Evolutionary conservation across 2,888 invertebrate species (phyloP).

Genomic region (Platerodrilus igneus): DNA sequence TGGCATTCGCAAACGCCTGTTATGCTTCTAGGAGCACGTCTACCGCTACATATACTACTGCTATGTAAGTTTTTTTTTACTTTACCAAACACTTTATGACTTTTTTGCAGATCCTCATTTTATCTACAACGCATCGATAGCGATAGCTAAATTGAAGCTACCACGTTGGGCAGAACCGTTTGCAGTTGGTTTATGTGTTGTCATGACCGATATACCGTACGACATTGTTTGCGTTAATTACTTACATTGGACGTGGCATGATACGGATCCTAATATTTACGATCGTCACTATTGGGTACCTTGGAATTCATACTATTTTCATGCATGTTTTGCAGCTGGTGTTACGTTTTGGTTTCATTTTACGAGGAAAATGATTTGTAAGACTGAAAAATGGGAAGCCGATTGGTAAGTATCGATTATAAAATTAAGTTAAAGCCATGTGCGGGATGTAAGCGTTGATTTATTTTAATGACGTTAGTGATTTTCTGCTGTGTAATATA

Average conservation of each 20-base stretch:
- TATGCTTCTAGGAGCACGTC: slow-evolving; percentile 64
- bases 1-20: slow-evolving; percentile 78
- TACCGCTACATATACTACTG: slow-evolving; percentile 69
- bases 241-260: slow-evolving; percentile 82
- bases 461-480: not conserved
- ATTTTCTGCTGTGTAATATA: not conserved
- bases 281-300: slow-evolving; percentile 80
- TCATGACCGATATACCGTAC: slow-evolving; percentile 73
- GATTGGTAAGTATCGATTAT: slow-evolving; percentile 48
- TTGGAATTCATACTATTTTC: slow-evolving; percentile 81
- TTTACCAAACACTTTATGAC: not conserved
- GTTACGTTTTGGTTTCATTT: slow-evolving; percentile 65
- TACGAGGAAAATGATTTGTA: slow-evolving; percentile 53
- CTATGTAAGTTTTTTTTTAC: slow-evolving; percentile 57
- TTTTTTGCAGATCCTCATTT: slow-evolving; percentile 55
- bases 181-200: slow-evolving; percentile 65
- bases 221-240: slow-evolving; percentile 75
- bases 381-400: slow-evolving; percentile 56
- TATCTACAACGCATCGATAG: slow-evolving; percentile 57
- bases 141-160: slow-evolving; percentile 54
- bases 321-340: slow-evolving; percentile 68
- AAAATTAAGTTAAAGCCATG: too few relatives aligned
- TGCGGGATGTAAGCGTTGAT: too few relatives aligned
- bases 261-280: slow-evolving; percentile 64
- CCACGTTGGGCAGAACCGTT: slow-evolving; percentile 58